Evolutionary conservation across 1,140 invertebrate genomes (phyloP).

Genomic region (Centruroides sculpturatus): DNA sequence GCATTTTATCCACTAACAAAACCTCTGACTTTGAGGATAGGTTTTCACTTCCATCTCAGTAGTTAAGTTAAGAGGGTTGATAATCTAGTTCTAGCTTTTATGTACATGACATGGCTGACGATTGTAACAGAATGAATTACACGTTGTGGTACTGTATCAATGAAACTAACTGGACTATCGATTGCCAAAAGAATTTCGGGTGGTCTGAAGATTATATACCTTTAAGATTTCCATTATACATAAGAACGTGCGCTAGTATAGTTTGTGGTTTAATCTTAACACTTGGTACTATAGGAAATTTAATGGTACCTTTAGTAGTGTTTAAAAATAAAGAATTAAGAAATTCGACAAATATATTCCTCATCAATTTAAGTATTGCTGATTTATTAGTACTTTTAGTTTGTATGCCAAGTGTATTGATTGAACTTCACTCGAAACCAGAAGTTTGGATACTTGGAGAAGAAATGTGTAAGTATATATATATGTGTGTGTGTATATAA

Average conservation of each 20-base stretch:
- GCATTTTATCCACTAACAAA: too few relatives aligned
- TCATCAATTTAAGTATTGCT: slow-evolving; percentile 84
- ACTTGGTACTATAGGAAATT: slow-evolving; percentile 68
- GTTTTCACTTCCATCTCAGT: too few relatives aligned
- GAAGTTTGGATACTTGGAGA: slow-evolving; percentile 79
- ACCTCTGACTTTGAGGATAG: too few relatives aligned
- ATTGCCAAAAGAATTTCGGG: too few relatives aligned
- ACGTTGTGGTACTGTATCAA: too few relatives aligned
- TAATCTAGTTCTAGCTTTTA: too few relatives aligned
- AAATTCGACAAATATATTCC: slow-evolving; percentile 85
- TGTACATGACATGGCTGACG: too few relatives aligned
- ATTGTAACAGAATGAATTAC: too few relatives aligned
- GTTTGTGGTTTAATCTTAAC: slow-evolving; percentile 69
- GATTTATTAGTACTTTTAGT: slow-evolving; percentile 75
- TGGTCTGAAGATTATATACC: neutral
- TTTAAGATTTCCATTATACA: slow-evolving; percentile 50
- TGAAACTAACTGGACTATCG: too few relatives aligned
- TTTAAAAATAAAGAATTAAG: slow-evolving; percentile 77
- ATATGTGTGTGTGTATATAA: too few relatives aligned
- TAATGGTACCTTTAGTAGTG: slow-evolving; percentile 81
- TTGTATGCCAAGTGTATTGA: slow-evolving; percentile 73
- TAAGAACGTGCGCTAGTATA: slow-evolving; percentile 59
- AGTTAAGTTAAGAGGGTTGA: too few relatives aligned
- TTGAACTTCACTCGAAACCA: slow-evolving; percentile 65
- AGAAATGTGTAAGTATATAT: slow-evolving; percentile 67